Conservation (phyloP, 2,888 invertebrate genomes). For the Pocota personata region DNA sequence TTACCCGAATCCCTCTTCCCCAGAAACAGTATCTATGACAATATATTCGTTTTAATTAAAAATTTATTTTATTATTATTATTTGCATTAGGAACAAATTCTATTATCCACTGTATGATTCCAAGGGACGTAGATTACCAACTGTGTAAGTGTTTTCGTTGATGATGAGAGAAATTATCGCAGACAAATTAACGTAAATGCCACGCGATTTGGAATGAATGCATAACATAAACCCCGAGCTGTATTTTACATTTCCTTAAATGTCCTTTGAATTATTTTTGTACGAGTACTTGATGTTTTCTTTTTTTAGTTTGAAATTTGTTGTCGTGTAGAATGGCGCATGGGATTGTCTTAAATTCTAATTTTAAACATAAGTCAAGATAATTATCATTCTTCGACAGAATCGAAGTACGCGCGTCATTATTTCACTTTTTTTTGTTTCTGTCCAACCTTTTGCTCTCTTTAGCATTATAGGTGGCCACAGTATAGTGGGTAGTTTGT, state of each 20-base stretch:
- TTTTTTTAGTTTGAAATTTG: slow-evolving; percentile 1
- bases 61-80: slow-evolving; percentile 72
- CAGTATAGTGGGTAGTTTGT: too few species aligned
- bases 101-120: slow-evolving; percentile 83
- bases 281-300: too few species aligned
- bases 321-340: slow-evolving; percentile 25
- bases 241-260: slow-evolving; percentile 21
- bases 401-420: too few species aligned
- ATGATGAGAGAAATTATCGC: slow-evolving; percentile 44
- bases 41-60: slow-evolving; percentile 45
- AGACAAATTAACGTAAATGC: slow-evolving; percentile 57
- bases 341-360: background rate
- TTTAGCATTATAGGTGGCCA: too few species aligned
- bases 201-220: slow-evolving; percentile 65
- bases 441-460: too few species aligned
- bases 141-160: slow-evolving; percentile 80
- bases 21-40: background rate
- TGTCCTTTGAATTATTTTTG: slow-evolving; percentile 6
- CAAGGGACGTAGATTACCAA: slow-evolving; percentile 81
- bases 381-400: too few species aligned
- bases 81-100: slow-evolving; percentile 80
- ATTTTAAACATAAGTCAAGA: too few species aligned
- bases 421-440: too few species aligned
- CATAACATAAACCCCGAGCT: slow-evolving; percentile 32
- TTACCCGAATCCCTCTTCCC: background rate